Evolutionary conservation across 64 coral and sea anemone genomes (phyloP), one percentile per base, ranked within the genome.

Genomic region (Montipora efflorescens): DNA sequence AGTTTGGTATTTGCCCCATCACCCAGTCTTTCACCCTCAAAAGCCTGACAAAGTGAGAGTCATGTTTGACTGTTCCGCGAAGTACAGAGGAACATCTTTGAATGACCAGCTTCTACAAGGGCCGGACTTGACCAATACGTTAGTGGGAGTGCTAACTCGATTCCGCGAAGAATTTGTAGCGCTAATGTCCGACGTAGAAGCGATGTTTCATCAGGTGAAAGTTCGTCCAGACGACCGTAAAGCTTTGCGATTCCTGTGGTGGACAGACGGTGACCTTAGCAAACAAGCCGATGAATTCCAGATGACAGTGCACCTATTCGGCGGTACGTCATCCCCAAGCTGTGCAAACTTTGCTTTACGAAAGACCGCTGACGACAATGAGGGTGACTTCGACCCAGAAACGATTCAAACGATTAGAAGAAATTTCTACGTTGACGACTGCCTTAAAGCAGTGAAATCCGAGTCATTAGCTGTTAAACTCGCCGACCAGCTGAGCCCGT

Each of bases 121-220:
- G 22, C 71, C 71, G 3, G 71, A 74, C 8, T 74, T 74, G 22
- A 74, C 71, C 16, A 81, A 81, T n/a, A 61, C 79, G 0, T 36
- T 93, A 5, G 62, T 93, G 14, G 92, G 76, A 20, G 84, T 89
- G 15, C 47, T 94, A 18, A 81, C 78, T 4, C 53, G 57, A 66
- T 92, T 92, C 44, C 10, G 81, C 75, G 53, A 76, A 55, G 15
- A 66, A 21, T 78, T 46, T n/a, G 47, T n/a, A 43, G 79, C 52
- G 7, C n/a, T 61, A 59, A 81, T 55, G 25, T 48, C 13, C 10
- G 20, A 93, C 75, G 51, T 93, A 10, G 76, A 93, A 79, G 43
- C 75, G 5, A 88, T 93, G 92, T 88, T 88, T 43, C 62, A 88
- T 7, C 84, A 93, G 77, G 92, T 93, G 18, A 19, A 62, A 8